Evolutionary conservation across 2,113 vertebrate species (phyloP).

Genomic region (Misgurnus mizolepis): DNA sequence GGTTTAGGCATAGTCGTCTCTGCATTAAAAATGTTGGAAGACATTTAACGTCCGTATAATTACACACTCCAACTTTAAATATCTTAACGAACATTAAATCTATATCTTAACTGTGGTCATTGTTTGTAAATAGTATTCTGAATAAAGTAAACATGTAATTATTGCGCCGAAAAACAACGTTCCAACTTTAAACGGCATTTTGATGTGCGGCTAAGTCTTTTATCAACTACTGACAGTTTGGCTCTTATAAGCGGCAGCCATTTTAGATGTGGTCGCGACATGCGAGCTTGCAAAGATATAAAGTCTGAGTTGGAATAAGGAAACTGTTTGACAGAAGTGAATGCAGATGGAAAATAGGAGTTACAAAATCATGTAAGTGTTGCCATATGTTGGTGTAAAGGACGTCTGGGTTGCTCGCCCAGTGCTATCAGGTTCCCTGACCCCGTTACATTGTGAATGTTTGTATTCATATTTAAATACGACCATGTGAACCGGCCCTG

Average conservation of each 20-base stretch:
- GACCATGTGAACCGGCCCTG: constrained; percentile 22
- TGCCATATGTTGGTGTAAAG: constrained; percentile 70
- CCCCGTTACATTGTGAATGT: constrained; percentile 44
- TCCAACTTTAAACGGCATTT: constrained; percentile 55
- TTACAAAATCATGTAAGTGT: constrained; percentile 55
- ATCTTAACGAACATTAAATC: background rate
- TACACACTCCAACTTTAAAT: constrained; percentile 17
- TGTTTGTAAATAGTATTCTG: constrained; percentile 1
- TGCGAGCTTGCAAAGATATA: constrained; percentile 37
- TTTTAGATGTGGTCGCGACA: constrained; percentile 47
- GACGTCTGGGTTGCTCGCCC: background rate
- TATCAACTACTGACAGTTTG: constrained; percentile 43
- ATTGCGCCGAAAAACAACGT: background rate
- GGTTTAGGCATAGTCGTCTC: background rate
- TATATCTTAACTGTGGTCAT: background rate
- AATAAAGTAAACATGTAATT: constrained; percentile 11
- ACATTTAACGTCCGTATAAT: background rate
- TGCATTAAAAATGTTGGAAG: background rate
- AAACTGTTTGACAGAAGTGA: constrained; percentile 55
- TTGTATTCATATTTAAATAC: constrained; percentile 44
- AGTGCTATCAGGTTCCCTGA: constrained; percentile 9
- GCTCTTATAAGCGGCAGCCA: constrained; percentile 14
- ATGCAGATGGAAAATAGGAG: constrained; percentile 63
- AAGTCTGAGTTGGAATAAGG: constrained; percentile 36
- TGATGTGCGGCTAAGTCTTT: constrained; percentile 45